Conservation (phyloP, 2,888 invertebrate species). For the Poecilus cupreus region DNA sequence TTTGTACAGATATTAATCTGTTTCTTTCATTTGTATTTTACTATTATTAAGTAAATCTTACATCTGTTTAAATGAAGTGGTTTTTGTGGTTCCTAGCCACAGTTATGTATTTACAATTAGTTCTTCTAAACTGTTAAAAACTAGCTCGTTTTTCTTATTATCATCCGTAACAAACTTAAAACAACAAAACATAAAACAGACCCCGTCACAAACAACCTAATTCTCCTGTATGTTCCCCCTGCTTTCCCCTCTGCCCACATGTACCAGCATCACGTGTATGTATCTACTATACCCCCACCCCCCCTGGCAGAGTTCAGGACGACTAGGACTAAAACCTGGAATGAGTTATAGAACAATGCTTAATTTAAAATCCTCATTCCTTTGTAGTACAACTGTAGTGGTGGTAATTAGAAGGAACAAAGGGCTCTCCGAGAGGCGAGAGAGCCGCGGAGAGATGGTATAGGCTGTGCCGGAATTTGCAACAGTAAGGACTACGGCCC, state of each 20-base stretch:
- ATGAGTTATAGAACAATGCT: slow-evolving; percentile 43
- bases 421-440: neutral
- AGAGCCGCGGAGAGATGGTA: neutral
- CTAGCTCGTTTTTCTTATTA: no score
- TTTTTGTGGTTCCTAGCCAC: no score
- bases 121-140: no score
- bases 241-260: neutral
- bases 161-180: no score
- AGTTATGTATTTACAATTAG: no score
- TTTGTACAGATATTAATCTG: no score
- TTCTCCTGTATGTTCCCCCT: neutral
- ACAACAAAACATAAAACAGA: neutral
- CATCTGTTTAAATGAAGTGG: no score
- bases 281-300: neutral
- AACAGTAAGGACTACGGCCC: neutral
- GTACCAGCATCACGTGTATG: neutral
- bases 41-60: no score
- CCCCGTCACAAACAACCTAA: neutral
- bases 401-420: slow-evolving; percentile 40
- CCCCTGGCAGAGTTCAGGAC: neutral
- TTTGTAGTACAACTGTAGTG: slow-evolving; percentile 23
- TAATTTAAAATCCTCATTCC: slow-evolving; percentile 39
- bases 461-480: neutral
- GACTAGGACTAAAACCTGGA: slow-evolving; percentile 20
- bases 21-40: no score